Conservation (phyloP, 1,140 invertebrate species). For the Coptotermes formosanus region DNA sequence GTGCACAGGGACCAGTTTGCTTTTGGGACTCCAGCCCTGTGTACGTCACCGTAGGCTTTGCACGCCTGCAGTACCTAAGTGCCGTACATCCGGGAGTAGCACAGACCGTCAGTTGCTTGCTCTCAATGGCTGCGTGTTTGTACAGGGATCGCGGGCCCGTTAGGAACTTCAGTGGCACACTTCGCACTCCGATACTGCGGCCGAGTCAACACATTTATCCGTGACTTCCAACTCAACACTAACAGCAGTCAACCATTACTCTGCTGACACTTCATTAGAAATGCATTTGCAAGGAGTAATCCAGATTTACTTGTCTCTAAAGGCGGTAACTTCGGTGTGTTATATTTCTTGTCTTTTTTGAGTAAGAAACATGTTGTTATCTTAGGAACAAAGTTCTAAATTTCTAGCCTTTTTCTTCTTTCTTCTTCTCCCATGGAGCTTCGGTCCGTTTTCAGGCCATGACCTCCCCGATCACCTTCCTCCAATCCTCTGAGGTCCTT, state of each 20-base stretch:
- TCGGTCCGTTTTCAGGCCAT: too few relatives aligned
- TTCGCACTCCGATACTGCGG: not conserved
- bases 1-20: too few relatives aligned
- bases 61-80: not conserved
- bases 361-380: too few relatives aligned
- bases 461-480: too few relatives aligned
- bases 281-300: not conserved
- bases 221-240: not conserved
- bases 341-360: too few relatives aligned
- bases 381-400: too few relatives aligned
- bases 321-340: not conserved
- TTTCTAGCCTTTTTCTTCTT: too few relatives aligned
- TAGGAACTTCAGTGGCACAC: not conserved
- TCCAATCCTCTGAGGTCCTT: too few relatives aligned
- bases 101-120: too few relatives aligned
- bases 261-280: not conserved
- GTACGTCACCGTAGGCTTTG: not conserved
- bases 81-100: not conserved
- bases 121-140: not conserved
- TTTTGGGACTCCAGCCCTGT: too few relatives aligned
- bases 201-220: not conserved
- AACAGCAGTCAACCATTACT: not conserved
- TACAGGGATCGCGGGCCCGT: not conserved
- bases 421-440: too few relatives aligned
- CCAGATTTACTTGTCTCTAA: not conserved